phyloP scores from a whole-genome alignment of 1,140 invertebrate genomes.

The Euwallacea fornicatus region DNA sequence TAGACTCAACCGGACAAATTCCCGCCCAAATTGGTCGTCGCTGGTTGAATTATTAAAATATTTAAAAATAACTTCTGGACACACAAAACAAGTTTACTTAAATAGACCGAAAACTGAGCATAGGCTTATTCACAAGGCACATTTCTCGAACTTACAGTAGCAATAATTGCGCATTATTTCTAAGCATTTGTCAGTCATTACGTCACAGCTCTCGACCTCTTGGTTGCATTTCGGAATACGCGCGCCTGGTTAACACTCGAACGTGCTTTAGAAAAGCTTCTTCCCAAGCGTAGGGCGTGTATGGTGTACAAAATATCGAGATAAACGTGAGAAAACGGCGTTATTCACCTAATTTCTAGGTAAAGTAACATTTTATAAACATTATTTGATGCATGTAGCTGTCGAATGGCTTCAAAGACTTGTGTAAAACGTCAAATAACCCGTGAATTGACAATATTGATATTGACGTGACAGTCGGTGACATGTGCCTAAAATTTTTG shows the following conservation, averaged over 20 bases:
- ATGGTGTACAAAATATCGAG: conserved; percentile 6
- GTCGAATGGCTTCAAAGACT: neutral
- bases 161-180: too few relatives aligned
- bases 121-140: too few relatives aligned
- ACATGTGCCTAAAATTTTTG: conserved; percentile 38
- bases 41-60: too few relatives aligned
- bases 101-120: too few relatives aligned
- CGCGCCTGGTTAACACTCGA: neutral
- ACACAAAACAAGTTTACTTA: too few relatives aligned
- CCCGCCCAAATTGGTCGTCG: too few relatives aligned
- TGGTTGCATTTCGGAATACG: neutral
- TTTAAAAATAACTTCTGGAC: too few relatives aligned
- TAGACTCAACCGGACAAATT: too few relatives aligned
- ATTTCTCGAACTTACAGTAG: too few relatives aligned
- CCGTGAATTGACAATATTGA: conserved; percentile 40
- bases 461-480: conserved; percentile 40
- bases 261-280: conserved; percentile 19
- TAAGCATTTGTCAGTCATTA: too few relatives aligned
- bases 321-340: conserved; percentile 14
- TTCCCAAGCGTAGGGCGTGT: conserved; percentile 26
- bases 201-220: neutral
- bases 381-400: conserved; percentile 16
- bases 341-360: conserved; percentile 11
- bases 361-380: conserved; percentile 16
- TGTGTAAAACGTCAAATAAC: conserved; percentile 37